Evolutionary conservation across 2,113 vertebrate species (phyloP).

Genomic region (Petromus typicus): DNA sequence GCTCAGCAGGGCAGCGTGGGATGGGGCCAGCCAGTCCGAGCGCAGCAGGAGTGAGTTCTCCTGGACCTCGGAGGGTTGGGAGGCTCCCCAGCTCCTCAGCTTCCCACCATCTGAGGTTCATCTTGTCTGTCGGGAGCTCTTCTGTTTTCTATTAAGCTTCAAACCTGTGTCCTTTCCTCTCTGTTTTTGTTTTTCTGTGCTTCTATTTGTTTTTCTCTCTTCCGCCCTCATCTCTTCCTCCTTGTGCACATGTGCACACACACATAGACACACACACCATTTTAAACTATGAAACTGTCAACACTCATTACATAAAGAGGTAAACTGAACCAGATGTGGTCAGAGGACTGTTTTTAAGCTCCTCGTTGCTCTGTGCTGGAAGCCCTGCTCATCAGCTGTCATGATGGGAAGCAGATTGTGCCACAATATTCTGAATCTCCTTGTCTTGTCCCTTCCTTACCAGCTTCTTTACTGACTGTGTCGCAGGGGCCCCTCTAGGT

Average conservation of each 20-base stretch:
- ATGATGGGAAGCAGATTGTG: background rate
- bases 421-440: too few relatives aligned
- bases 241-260: background rate
- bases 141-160: background rate
- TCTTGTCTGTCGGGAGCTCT: background rate
- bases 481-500: background rate
- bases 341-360: background rate
- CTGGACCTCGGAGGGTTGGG: too few relatives aligned
- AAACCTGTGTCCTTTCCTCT: background rate
- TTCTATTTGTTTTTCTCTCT: background rate
- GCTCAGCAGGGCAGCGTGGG: accelerated
- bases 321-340: background rate
- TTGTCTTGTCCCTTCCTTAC: background rate
- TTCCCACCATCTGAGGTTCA: background rate
- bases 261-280: background rate
- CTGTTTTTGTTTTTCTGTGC: background rate
- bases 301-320: background rate
- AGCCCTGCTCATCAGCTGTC: background rate
- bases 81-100: too few relatives aligned
- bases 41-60: background rate
- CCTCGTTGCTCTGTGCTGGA: background rate
- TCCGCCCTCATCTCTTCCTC: too few relatives aligned
- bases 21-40: accelerated
- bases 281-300: constrained; percentile 12
- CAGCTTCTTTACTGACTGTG: background rate